phyloP scores from a whole-genome alignment of 2,113 vertebrate genomes.

The Python bivittatus region DNA sequence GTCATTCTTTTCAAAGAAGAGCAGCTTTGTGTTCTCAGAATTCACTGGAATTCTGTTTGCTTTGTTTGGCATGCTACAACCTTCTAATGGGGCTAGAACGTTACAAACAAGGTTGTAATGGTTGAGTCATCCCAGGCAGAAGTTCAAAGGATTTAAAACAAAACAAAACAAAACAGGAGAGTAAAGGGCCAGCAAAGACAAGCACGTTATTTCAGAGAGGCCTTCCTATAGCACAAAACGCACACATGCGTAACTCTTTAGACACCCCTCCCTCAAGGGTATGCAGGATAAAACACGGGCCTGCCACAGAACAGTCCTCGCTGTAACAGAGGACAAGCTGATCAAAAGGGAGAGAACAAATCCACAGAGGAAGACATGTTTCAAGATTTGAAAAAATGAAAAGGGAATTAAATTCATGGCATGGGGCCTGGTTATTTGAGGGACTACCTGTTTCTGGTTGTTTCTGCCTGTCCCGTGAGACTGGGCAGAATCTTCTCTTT shows the following conservation, averaged over 20 bases:
- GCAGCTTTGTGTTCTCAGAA: slow-evolving; percentile 31
- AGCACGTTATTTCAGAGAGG: slow-evolving; percentile 17
- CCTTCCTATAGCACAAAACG: slow-evolving; percentile 1
- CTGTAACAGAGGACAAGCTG: neutral
- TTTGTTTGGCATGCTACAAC: slow-evolving; percentile 51
- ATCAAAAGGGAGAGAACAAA: neutral
- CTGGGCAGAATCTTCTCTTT: neutral
- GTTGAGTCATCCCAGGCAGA: neutral
- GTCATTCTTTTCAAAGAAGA: slow-evolving; percentile 36
- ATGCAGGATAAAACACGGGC: neutral
- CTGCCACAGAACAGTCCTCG: neutral
- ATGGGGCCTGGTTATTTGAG: neutral
- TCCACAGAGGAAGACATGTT: neutral
- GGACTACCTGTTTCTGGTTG: neutral
- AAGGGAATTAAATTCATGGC: neutral
- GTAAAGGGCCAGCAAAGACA: neutral
- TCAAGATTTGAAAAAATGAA: neutral
- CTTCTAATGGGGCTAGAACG: slow-evolving; percentile 31
- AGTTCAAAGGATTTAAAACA: slow-evolving; percentile 34
- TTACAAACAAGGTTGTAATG: slow-evolving; percentile 17
- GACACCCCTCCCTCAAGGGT: neutral
- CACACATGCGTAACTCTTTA: neutral
- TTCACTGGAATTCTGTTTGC: slow-evolving; percentile 55
- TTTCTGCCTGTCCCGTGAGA: neutral
- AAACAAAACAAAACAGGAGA: slow-evolving; percentile 28